Base-by-base conservation (phyloP, 2,113 vertebrate genomes). In the Grantiella picta region DNA sequence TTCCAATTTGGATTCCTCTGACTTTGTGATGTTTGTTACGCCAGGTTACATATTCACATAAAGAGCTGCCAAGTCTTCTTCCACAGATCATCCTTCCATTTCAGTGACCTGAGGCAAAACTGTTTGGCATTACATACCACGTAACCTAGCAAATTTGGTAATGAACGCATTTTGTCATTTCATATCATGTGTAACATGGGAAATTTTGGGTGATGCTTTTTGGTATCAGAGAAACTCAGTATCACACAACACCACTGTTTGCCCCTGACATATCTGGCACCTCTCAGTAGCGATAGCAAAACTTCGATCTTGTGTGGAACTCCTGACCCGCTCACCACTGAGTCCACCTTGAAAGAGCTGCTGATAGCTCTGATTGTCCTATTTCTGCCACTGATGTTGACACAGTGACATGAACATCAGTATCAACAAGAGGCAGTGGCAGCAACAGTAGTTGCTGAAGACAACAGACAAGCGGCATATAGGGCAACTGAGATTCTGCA, bases 71-170 rank as follows among this genome's bases (percentile, higher is more conserved):
- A 68, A 59, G 19, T 71, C 16, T 89, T 81, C 24, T 36, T 76
- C 45, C 33, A 80, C 9, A 73, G 18, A 64, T 38, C 18, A 40
- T 65, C 38, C 29, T 68, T 64, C 19, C 4, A 4, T 84, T 86
- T 75, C 64, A 80, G 35, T 31, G 44, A 87, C 4, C 9, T 35
- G 66, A 72, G 28, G 36, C 21, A 60, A 84, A 92, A 80, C 38
- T 45, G 5, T 47, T 72, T 65, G 40, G 15, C 18, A 53, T 14
- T 49, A 49, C 0, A 1, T 23, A 57, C 17, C 2, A 5, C 2
- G 4, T 36, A 76, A 89, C 4, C 29, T 36, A 82, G n/a, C 4
- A 88, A 79, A 42, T 35, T 65, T 72, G 45, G 28, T 45, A 90
- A 91, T 38, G 11, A 91, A 42, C 4, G 13, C 40, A 83, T 29